These are phyloP conservation scores for Prunella strophiata DNA, from an alignment of 2,797 vertebrate species.

Conservation along the genomic window DNA sequence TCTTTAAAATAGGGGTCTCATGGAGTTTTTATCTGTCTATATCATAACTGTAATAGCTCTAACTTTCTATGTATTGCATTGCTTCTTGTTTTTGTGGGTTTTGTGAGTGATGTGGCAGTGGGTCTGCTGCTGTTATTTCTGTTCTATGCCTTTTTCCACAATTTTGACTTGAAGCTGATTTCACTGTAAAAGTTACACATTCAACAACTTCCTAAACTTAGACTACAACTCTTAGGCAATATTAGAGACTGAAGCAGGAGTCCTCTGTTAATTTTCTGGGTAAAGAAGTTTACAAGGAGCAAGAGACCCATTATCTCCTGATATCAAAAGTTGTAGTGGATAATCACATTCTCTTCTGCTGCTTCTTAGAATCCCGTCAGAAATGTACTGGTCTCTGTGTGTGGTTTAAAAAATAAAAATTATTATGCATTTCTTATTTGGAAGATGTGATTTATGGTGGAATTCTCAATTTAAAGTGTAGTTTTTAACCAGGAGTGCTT, in stretches of 20 bases:
- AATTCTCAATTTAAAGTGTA: background rate
- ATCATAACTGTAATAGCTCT: background rate
- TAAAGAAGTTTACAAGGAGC: background rate
- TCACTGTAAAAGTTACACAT: background rate
- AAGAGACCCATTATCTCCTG: background rate
- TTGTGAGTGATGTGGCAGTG: background rate
- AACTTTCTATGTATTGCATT: background rate
- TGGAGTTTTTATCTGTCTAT: background rate
- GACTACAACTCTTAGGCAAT: background rate
- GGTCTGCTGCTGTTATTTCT: background rate
- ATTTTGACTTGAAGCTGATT: background rate
- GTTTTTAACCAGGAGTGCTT: background rate
- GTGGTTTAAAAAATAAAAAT: background rate
- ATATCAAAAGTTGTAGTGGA: background rate
- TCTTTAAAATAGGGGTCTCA: background rate
- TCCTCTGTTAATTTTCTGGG: background rate
- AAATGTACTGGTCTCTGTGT: background rate
- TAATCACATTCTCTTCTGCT: background rate
- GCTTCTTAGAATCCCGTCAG: background rate
- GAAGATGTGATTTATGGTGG: background rate
- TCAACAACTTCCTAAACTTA: background rate
- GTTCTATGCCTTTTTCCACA: accelerated
- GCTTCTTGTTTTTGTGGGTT: background rate
- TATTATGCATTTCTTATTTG: background rate
- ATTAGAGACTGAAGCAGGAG: background rate